Evolutionary conservation across 2,113 vertebrate genomes (phyloP).

Genomic region (Sapajus apella): DNA sequence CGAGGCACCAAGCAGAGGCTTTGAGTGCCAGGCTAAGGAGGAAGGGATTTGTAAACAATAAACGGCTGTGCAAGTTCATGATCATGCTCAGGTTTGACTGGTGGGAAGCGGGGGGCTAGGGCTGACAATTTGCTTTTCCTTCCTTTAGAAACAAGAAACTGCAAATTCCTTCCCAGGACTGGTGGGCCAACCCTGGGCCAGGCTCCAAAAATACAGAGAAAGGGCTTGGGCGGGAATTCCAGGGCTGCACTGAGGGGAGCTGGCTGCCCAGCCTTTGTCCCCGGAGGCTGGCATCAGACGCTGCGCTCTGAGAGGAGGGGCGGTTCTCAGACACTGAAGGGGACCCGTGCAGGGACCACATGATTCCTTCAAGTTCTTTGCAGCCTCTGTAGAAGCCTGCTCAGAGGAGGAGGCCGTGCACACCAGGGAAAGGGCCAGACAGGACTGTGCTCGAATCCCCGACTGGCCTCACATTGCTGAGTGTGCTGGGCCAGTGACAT

Average conservation of each 20-base stretch:
- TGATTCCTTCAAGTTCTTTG: not conserved
- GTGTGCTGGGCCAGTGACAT: not conserved
- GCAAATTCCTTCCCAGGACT: slow-evolving; percentile 66
- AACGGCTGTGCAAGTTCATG: not conserved
- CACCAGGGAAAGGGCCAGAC: not conserved
- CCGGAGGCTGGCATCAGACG: not conserved
- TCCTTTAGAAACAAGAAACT: slow-evolving; percentile 51
- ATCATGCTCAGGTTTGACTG: not conserved
- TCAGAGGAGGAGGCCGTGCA: not conserved
- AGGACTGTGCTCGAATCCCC: not conserved
- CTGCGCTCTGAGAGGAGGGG: not conserved
- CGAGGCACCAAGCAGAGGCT: not conserved
- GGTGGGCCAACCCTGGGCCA: slow-evolving; percentile 51
- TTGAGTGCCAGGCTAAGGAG: not conserved
- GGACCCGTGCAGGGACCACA: not conserved
- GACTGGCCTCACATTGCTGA: not conserved
- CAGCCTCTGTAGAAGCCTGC: not conserved
- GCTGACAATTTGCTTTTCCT: not conserved
- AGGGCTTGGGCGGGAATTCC: slow-evolving; percentile 40
- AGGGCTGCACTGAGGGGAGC: not conserved
- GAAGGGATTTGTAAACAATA: not conserved
- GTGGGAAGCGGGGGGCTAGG: not conserved
- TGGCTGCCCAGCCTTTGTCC: slow-evolving; percentile 46
- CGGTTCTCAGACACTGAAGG: not conserved
- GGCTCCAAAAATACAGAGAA: slow-evolving; percentile 45